These are phyloP conservation scores for Catonia carolina DNA, from an alignment of 2,888 invertebrate genomes.

Conservation along the genomic window DNA sequence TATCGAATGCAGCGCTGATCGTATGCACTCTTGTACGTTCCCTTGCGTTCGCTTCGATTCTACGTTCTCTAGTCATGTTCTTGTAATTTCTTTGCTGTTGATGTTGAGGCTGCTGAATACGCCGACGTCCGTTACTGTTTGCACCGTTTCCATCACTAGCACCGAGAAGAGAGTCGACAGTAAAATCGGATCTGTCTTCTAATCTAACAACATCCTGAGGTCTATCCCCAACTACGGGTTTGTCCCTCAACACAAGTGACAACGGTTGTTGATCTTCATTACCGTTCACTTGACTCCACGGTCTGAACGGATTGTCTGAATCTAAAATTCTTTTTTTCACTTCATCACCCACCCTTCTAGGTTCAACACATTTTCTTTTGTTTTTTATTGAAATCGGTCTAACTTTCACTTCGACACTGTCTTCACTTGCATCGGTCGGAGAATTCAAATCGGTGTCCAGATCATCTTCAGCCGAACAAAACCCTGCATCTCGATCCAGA, in stretches of 20 bases:
- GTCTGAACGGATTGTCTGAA: conserved; percentile 53
- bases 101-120: not conserved
- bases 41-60: conserved; percentile 90
- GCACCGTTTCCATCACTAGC: conserved; percentile 15
- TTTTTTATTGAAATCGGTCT: conserved; percentile 51
- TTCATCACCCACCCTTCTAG: conserved; percentile 47
- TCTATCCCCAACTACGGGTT: conserved; percentile 29
- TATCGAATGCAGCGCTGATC: conserved; percentile 92
- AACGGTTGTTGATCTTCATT: conserved; percentile 35
- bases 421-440: conserved; percentile 58
- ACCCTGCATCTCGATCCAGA: conserved; percentile 18
- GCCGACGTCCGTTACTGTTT: not conserved
- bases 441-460: conserved; percentile 47
- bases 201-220: conserved; percentile 28
- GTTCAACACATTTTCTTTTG: conserved; percentile 61
- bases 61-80: conserved; percentile 87
- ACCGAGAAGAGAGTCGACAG: not conserved
- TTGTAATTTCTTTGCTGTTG: conserved; percentile 71
- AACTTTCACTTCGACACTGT: conserved; percentile 58
- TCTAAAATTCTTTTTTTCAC: conserved; percentile 39
- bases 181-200: not conserved
- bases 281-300: conserved; percentile 51
- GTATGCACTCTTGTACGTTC: conserved; percentile 91
- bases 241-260: conserved; percentile 29
- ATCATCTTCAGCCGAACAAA: conserved; percentile 62